These are phyloP conservation scores for Danionella cerebrum DNA, from an alignment of 2,113 vertebrate genomes.

Conservation along the genomic window DNA sequence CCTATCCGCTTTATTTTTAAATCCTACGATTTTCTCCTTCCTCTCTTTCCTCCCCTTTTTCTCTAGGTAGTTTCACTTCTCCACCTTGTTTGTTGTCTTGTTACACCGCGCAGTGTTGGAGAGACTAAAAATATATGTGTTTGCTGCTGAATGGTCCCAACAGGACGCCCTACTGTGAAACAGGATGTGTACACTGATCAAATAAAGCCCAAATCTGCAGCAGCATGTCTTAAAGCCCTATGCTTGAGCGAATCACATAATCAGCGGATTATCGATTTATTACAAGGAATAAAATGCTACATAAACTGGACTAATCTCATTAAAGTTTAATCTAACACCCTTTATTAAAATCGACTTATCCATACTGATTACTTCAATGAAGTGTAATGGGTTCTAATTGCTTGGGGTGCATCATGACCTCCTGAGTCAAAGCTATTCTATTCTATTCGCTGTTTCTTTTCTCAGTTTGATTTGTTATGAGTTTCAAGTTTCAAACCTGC, in stretches of 20 bases:
- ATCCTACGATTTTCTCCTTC: neutral
- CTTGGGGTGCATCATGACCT: conserved; percentile 35
- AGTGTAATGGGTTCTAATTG: conserved; percentile 45
- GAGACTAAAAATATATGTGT: conserved; percentile 70
- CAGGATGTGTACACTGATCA: conserved; percentile 26
- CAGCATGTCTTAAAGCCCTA: conserved; percentile 38
- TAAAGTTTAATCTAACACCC: conserved; percentile 50
- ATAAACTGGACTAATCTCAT: conserved; percentile 64
- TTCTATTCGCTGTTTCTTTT: too few relatives aligned
- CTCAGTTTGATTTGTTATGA: too few relatives aligned
- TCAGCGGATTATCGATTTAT: conserved; percentile 66
- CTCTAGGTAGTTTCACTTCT: conserved; percentile 29
- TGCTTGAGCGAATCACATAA: conserved; percentile 54
- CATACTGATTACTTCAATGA: conserved; percentile 61
- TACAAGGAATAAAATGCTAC: conserved; percentile 57
- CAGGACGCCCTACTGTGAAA: conserved; percentile 47
- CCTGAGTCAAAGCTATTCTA: neutral
- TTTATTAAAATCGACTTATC: conserved; percentile 61
- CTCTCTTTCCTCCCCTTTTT: conserved; percentile 3
- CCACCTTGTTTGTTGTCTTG: conserved; percentile 52
- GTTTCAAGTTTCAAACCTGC: too few relatives aligned
- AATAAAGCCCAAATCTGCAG: conserved; percentile 27
- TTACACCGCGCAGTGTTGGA: conserved; percentile 57
- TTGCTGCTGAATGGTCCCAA: conserved; percentile 54
- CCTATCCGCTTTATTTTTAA: conserved; percentile 20